These are phyloP conservation scores for Serilophus lunatus DNA, from an alignment of 2,113 vertebrate genomes.

Conservation along the genomic window DNA sequence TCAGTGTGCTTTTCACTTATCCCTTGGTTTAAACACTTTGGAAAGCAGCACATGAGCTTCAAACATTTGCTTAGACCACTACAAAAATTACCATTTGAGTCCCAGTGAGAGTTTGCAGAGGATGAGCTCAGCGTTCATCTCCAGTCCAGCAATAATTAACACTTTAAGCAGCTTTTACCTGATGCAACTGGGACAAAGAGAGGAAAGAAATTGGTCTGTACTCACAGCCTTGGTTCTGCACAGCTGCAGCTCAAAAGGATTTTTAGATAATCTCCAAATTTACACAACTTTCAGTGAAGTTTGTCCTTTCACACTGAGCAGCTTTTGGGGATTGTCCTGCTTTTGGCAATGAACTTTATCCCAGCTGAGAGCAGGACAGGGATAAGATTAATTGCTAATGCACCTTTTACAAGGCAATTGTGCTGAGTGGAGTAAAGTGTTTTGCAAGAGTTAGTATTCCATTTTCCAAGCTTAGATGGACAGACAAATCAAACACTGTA, in stretches of 20 bases:
- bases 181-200: background rate
- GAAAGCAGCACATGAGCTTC: background rate
- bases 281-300: background rate
- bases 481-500: background rate
- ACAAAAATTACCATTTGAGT: background rate
- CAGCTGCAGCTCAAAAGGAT: background rate
- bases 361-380: background rate
- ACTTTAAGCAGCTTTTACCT: background rate
- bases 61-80: background rate
- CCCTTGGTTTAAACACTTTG: background rate
- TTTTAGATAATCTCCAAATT: background rate
- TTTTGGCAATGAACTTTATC: background rate
- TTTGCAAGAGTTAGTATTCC: fast-evolving
- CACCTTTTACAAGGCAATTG: background rate
- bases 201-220: background rate
- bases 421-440: background rate
- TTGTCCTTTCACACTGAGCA: background rate
- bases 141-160: background rate
- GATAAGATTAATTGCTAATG: background rate
- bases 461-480: background rate
- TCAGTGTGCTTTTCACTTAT: background rate
- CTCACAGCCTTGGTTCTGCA: background rate
- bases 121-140: background rate
- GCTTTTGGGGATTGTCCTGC: background rate
- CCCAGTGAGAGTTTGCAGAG: background rate